Evolutionary conservation across 2,888 invertebrate genomes (phyloP), one percentile per base, ranked within the genome.

Genomic region (Anorthoa munda): DNA sequence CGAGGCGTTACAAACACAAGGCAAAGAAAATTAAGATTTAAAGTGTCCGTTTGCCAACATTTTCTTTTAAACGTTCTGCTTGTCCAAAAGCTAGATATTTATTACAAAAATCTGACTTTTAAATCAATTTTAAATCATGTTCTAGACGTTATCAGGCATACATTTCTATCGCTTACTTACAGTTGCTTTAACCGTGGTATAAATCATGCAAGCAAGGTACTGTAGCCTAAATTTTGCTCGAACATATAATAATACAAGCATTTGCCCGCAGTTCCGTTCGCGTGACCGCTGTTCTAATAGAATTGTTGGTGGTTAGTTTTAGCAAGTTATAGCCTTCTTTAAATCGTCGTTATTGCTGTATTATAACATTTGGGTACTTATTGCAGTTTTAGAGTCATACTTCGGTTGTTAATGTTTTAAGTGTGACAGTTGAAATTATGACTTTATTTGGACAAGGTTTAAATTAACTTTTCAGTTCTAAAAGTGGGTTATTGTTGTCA

Each of bases 211-310:
- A 73, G 66, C 39, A 63, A 60, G 63, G 71, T 48, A 70, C 48
- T 39, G 77, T 59, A 77, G 70, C 64, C 67, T 73, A 77, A 84
- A 82, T 85, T 75, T 84, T 78, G 77, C 74, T 60, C 66, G 63
- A 84, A 82, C 66, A 82, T 86, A 74, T 74, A 79, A 79, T 75
- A 78, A 79, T 79, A 84, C 84, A 75, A 82, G 73, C 69, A 77
- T 79, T 84, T 39, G 26, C 69, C 86, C 60, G 85, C 85, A 85
- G 85, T 85, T 85, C 85, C 85, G 86, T 66, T 86, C 60, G 83
- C 86, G 80, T 84, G 82, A 75, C 67, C 58, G 48, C 73, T 79
- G 59, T 71, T 77, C 65, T 77, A 75, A 82, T 72, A 78, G 80
- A 82, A 82, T 73, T 75, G 80, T 73, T 77, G 66, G 59, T 64